Evolutionary conservation across 2,113 vertebrate genomes (phyloP).

Genomic region (Cryptomyrus ogoouensis): DNA sequence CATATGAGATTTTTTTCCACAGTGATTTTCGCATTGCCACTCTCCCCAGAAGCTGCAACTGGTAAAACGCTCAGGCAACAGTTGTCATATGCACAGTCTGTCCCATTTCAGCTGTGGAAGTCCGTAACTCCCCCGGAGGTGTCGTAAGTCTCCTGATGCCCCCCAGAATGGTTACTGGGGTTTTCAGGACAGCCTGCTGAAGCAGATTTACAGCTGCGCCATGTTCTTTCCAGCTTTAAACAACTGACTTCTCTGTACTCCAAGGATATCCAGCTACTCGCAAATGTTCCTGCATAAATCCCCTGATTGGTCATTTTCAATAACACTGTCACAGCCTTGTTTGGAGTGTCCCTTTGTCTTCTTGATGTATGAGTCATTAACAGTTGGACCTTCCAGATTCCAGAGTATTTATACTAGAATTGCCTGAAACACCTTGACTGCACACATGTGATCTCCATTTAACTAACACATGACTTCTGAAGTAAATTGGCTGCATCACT

Average conservation of each 20-base stretch:
- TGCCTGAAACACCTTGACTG: background rate
- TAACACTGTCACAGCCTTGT: background rate
- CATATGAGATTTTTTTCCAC: background rate
- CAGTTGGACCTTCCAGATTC: background rate
- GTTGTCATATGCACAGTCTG: background rate
- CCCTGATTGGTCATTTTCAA: background rate
- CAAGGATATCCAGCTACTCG: background rate
- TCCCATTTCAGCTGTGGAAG: background rate
- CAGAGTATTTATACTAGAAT: background rate
- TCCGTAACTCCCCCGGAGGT: background rate
- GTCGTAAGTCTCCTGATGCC: background rate
- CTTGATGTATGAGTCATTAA: background rate
- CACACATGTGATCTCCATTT: background rate
- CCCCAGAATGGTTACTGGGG: background rate
- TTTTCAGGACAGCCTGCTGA: background rate
- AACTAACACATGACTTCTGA: background rate
- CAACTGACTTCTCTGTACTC: background rate
- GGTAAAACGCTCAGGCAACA: background rate
- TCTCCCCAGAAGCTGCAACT: background rate
- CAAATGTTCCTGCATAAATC: background rate
- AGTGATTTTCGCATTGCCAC: background rate
- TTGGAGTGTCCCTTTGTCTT: background rate
- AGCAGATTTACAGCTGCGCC: background rate
- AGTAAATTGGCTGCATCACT: background rate
- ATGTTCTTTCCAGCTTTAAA: background rate